Base-by-base conservation (phyloP, 2,888 invertebrate species). In the Drosophila cognata region DNA sequence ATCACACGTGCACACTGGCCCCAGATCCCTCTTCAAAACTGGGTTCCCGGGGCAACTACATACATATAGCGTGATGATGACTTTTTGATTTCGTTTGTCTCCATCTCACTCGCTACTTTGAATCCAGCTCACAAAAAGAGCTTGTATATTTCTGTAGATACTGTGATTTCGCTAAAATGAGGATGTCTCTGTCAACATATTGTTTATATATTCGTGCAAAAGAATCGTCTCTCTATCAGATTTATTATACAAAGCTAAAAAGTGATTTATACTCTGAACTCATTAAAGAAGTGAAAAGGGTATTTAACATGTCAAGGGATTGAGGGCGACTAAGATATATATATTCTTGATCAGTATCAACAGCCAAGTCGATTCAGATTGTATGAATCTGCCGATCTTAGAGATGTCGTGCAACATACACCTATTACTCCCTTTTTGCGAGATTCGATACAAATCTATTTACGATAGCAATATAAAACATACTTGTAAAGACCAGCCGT, bases 21-120 rank as follows among this genome's bases (percentile, higher is more conserved):
- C 57, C 46, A 66, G 68, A 71, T 69, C 66, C 58, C 68, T 28
- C 67, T 52, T 33, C 50, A 68, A 64, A 78, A 68, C 52, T 61
- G 29, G 60, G 58, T 60, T 52, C 53, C 60, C 29, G 62, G 52
- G 48, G 36, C 21, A 29, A 31, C 28, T 36, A 55, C 31, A 51
- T 36, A 55, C 31, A 51, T 48, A 60, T 82, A 65, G 80, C 41
- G 66, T 70, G 80, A 87, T 89, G 90, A 89, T 90, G 89, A 89
- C 79, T 86, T 77, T 85, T 85, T 81, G 82, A 83, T 88, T 89
- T 87, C 36, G 58, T 65, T 59, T 46, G 46, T 46, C 46, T 46
- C 21, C 46, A 25, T 46, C 60, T 61, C 21, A 56, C 64, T 81
- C 64, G 51, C 11, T 53, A 35, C 53, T 52, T 50, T 68, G 70